Evolutionary conservation across 2,888 invertebrate genomes (phyloP).

Genomic region (Selenia dentaria): DNA sequence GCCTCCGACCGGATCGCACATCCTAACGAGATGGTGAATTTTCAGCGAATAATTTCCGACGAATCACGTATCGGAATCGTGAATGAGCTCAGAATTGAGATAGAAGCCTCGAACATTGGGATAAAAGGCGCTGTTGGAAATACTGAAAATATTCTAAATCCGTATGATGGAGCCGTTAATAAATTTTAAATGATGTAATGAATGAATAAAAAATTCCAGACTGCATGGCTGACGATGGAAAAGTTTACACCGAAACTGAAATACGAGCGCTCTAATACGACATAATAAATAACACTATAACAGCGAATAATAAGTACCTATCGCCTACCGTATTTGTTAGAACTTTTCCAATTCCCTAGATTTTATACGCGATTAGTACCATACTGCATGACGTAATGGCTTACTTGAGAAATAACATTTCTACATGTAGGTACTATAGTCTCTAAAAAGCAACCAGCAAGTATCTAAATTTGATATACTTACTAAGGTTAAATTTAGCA

Average conservation of each 20-base stretch:
- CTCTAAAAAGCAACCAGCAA: conserved; percentile 2
- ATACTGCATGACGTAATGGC: too few species aligned
- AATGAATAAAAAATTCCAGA: too few species aligned
- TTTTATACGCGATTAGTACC: too few species aligned
- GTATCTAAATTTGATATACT: conserved; percentile 23
- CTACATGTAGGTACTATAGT: too few species aligned
- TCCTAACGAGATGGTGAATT: conserved; percentile 85
- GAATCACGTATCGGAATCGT: conserved; percentile 84
- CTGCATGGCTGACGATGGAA: too few species aligned
- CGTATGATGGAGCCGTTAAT: conserved; percentile 4
- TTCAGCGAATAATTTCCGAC: conserved; percentile 84
- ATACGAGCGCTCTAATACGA: too few species aligned
- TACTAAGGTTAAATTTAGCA: conserved; percentile 38
- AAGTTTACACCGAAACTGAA: too few species aligned
- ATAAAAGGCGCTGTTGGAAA: conserved; percentile 44
- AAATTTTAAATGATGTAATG: neutral
- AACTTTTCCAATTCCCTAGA: too few species aligned
- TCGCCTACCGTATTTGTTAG: too few species aligned
- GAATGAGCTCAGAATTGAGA: conserved; percentile 82
- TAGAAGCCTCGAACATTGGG: conserved; percentile 76
- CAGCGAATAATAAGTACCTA: too few species aligned
- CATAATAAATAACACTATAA: too few species aligned
- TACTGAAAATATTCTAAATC: conserved; percentile 8
- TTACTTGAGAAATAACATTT: too few species aligned
- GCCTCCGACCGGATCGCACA: conserved; percentile 78